Conservation (phyloP, 2,113 vertebrate species). For the Eurypyga helias region DNA sequence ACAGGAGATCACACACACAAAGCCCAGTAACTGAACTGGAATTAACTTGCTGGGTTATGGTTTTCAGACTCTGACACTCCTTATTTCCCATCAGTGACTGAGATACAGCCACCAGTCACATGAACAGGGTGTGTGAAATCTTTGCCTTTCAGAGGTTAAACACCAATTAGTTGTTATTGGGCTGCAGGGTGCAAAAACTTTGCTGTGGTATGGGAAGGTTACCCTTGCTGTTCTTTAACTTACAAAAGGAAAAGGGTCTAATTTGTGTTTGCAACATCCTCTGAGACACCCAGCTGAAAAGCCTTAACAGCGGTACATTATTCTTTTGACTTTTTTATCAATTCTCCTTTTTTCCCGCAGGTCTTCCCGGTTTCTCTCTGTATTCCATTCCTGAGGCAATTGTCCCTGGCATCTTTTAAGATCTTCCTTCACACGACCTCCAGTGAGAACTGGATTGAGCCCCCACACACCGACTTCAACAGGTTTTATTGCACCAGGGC, state of each 20-base stretch:
- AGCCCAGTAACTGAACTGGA: not conserved
- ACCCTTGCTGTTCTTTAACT: not conserved
- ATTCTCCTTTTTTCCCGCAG: accelerated
- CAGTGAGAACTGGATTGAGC: not conserved
- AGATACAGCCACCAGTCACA: not conserved
- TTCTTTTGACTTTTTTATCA: not conserved
- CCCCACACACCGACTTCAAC: accelerated
- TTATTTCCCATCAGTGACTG: not conserved
- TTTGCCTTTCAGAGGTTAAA: not conserved
- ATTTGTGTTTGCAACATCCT: not conserved
- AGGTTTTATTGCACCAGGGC: not conserved
- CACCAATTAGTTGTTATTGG: not conserved
- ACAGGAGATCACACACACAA: not conserved
- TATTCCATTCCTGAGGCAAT: not conserved
- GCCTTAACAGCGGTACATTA: accelerated
- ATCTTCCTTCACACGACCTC: not conserved
- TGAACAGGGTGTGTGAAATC: not conserved
- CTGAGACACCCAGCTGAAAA: not conserved
- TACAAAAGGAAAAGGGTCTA: not conserved
- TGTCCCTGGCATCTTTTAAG: not conserved
- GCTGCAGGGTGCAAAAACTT: not conserved
- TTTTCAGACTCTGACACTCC: not conserved
- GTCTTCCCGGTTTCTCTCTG: not conserved
- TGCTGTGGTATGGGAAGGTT: not conserved
- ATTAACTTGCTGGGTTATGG: not conserved